Evolutionary conservation across 92 coral and sea anemone species (phyloP), one percentile per base, ranked within the genome.

Genomic region (Bergia puertoricense): DNA sequence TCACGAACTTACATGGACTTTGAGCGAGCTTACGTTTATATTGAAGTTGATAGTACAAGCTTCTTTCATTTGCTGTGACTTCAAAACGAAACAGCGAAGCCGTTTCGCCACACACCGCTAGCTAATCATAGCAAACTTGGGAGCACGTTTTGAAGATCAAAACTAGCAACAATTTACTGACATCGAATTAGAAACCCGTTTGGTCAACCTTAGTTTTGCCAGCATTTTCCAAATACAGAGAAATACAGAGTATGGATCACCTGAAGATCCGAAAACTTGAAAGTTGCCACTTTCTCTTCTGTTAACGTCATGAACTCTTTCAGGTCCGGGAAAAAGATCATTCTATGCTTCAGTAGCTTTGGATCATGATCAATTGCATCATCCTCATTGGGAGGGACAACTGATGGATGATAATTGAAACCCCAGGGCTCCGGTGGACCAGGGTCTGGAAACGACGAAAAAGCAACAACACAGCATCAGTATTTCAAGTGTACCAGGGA

Each of bases 301-400:
- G 54, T 42, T 40, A 76, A 76, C 20, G 80, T 76, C n/a, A 76
- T 23, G 56, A 76, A 76, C 30, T 76, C 51, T 40, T 16, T 44
- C 48, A 76, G 56, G 22, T 76, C 80, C 15, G 54, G 56, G 57
- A 14, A 16, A 20, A 76, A 20, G 36, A 2, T 41, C 80, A 76
- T 41, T 44, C 7, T 18, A 10, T 4, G 16, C 48, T 76, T 76
- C 30, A 76, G 13, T 16, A 76, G 22, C 80, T 76, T 42, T 8
- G 80, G 80, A 76, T 76, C 80, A 22, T 76, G 80, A 20, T 76
- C 80, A 76, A 1, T 72, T 14, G 76, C 50, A 76, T 22, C 56
- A 44, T 76, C 80, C 18, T 76, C 80, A 16, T 76, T 57, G 15
- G 80, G 80, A 23, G 80, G 80, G 56, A 76, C 80, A 76, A 76